phyloP scores from a whole-genome alignment of 2,797 vertebrate genomes.

The Vespertilio murinus region DNA sequence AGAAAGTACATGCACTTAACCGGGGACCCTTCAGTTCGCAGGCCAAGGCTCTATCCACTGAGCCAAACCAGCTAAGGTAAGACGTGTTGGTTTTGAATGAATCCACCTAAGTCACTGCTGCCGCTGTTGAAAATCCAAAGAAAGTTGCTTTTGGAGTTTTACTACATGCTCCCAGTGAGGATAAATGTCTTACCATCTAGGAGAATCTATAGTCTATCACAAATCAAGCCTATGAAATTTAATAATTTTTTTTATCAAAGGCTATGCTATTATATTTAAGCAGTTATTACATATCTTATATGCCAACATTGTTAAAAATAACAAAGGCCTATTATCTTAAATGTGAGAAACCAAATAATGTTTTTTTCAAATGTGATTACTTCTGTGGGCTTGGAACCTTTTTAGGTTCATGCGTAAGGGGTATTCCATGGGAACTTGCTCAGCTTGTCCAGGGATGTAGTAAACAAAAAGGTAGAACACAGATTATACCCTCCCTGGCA shows the following conservation, averaged over 20 bases:
- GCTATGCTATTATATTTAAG: slow-evolving; percentile 69
- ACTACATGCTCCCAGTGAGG: slow-evolving; percentile 47
- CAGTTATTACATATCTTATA: slow-evolving; percentile 72
- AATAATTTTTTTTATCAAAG: slow-evolving; percentile 56
- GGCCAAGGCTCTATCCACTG: no score
- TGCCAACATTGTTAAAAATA: slow-evolving; percentile 78
- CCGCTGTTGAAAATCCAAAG: slow-evolving; percentile 5
- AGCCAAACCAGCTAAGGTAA: neutral
- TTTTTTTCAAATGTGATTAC: slow-evolving; percentile 77
- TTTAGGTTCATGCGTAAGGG: slow-evolving; percentile 73
- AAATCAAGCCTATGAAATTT: slow-evolving; percentile 79
- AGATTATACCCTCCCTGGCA: slow-evolving; percentile 78
- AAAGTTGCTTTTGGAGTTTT: slow-evolving; percentile 34
- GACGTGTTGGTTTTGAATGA: slow-evolving; percentile 10
- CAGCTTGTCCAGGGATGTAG: slow-evolving; percentile 78
- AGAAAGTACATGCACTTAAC: neutral
- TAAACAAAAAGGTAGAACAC: slow-evolving; percentile 84
- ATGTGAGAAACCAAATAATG: slow-evolving; percentile 82
- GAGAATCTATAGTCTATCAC: slow-evolving; percentile 63
- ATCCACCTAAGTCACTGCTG: neutral
- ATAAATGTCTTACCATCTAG: slow-evolving; percentile 40
- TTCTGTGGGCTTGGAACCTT: slow-evolving; percentile 77
- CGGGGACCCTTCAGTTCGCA: no score
- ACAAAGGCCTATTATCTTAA: slow-evolving; percentile 82
- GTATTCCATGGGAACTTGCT: slow-evolving; percentile 78